Evolutionary conservation across 2,888 invertebrate genomes (phyloP).

Genomic region (Danaus chrysippus): DNA sequence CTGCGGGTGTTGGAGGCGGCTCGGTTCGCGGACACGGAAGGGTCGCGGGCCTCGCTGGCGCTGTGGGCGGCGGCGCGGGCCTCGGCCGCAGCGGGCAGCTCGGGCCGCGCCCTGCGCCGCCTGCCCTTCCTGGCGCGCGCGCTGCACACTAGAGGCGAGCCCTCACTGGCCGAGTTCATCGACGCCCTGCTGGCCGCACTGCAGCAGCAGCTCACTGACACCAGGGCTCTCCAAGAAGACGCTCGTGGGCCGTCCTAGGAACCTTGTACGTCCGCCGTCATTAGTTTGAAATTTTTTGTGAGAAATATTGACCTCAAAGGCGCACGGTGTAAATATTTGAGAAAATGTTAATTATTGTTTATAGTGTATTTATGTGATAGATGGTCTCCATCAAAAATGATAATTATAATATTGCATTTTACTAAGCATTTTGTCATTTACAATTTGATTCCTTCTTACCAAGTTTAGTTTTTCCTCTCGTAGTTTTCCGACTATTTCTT

Average conservation of each 20-base stretch:
- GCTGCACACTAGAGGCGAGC: constrained; percentile 51
- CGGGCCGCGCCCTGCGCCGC: constrained; percentile 92
- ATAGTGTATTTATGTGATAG: too few relatives aligned
- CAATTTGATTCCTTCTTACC: too few relatives aligned
- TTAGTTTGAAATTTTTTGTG: too few relatives aligned
- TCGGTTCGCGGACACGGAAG: constrained; percentile 48
- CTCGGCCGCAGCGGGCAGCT: constrained; percentile 78
- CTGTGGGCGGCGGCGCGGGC: constrained; percentile 48
- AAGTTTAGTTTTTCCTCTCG: too few relatives aligned
- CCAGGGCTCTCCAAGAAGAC: constrained; percentile 38
- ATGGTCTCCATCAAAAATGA: too few relatives aligned
- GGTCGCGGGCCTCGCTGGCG: constrained; percentile 46
- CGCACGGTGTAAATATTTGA: too few relatives aligned
- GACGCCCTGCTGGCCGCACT: constrained; percentile 47
- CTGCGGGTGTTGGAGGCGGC: constrained; percentile 54
- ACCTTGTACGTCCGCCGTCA: too few relatives aligned
- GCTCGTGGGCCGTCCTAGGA: neutral
- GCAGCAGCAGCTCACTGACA: constrained; percentile 45
- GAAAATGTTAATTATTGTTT: too few relatives aligned
- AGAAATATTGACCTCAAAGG: too few relatives aligned
- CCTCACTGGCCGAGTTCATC: constrained; percentile 39
- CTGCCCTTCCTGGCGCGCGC: constrained; percentile 93
- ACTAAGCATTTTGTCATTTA: too few relatives aligned
- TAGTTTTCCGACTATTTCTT: too few relatives aligned
- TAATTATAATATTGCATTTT: too few relatives aligned